Evolutionary conservation across 2,888 invertebrate genomes (phyloP).

Genomic region (Aspidiotus rigidus): DNA sequence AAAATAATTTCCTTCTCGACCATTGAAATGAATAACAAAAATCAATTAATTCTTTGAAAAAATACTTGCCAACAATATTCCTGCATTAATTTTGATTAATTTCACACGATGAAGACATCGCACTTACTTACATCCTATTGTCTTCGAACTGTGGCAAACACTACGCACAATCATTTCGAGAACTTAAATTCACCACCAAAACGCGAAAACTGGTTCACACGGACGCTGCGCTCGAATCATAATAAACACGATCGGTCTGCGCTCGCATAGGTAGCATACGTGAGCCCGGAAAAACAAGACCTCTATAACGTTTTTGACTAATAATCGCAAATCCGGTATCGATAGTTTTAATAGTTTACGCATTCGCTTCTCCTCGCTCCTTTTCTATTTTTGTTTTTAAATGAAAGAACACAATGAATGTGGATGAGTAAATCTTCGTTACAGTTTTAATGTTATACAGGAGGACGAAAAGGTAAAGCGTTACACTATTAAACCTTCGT

Average conservation of each 20-base stretch:
- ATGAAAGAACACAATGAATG: conserved; percentile 9
- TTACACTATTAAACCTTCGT: conserved; percentile 10
- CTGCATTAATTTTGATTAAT: no score
- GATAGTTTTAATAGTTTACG: conserved; percentile 12
- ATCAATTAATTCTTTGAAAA: no score
- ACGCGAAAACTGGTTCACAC: conserved; percentile 13
- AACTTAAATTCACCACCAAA: neutral
- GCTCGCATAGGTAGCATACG: conserved; percentile 15
- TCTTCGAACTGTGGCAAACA: no score
- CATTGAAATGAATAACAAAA: no score
- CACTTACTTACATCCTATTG: no score
- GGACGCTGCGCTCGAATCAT: conserved; percentile 16
- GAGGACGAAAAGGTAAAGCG: conserved; percentile 5
- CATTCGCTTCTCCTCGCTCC: conserved; percentile 6
- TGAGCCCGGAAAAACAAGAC: conserved; percentile 12
- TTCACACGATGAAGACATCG: no score
- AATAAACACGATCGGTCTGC: conserved; percentile 16
- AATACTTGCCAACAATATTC: no score
- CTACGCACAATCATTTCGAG: neutral
- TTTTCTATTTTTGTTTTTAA: neutral
- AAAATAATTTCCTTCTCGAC: no score
- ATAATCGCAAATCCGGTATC: conserved; percentile 32
- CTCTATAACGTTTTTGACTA: conserved; percentile 21
- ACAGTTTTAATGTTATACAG: conserved; percentile 20
- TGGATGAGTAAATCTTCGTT: conserved; percentile 20